Evolutionary conservation across 2,888 invertebrate species (phyloP).

Genomic region (Morinoia aosen): DNA sequence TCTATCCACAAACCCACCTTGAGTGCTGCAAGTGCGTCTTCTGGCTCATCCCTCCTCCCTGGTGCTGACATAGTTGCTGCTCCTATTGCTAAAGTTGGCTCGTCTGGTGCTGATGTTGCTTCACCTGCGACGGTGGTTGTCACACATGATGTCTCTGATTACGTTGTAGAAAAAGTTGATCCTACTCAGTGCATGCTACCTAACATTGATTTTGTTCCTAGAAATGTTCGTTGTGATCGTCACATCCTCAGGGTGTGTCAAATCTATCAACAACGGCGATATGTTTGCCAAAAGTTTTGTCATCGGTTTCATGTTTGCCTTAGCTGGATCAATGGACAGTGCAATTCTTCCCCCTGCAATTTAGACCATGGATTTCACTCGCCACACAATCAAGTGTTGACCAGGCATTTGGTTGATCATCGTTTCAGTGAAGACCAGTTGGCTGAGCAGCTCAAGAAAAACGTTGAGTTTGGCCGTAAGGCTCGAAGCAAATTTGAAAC

Average conservation of each 20-base stretch:
- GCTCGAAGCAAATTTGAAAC: slow-evolving; percentile 7
- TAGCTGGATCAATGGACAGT: slow-evolving; percentile 55
- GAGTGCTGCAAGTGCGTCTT: neutral
- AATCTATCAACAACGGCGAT: neutral
- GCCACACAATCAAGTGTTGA: slow-evolving; percentile 50
- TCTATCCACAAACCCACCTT: neutral
- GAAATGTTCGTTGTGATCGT: neutral
- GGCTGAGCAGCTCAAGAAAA: slow-evolving; percentile 43
- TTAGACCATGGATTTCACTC: slow-evolving; percentile 57
- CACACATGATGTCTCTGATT: slow-evolving; percentile 2
- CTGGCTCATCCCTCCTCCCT: slow-evolving; percentile 14
- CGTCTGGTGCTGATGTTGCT: neutral
- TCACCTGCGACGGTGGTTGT: neutral
- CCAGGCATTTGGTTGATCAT: neutral
- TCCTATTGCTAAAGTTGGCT: neutral
- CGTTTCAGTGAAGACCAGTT: neutral
- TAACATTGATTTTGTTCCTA: neutral
- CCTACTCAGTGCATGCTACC: neutral
- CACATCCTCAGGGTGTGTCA: slow-evolving; percentile 37
- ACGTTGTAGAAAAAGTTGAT: slow-evolving; percentile 25
- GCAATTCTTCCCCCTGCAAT: slow-evolving; percentile 47
- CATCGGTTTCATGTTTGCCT: slow-evolving; percentile 61
- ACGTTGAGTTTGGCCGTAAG: slow-evolving; percentile 39
- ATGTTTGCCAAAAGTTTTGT: slow-evolving; percentile 49
- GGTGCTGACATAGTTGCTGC: neutral